Conservation (phyloP, 2,113 vertebrate species). For the Porphyrio hochstetteri region DNA sequence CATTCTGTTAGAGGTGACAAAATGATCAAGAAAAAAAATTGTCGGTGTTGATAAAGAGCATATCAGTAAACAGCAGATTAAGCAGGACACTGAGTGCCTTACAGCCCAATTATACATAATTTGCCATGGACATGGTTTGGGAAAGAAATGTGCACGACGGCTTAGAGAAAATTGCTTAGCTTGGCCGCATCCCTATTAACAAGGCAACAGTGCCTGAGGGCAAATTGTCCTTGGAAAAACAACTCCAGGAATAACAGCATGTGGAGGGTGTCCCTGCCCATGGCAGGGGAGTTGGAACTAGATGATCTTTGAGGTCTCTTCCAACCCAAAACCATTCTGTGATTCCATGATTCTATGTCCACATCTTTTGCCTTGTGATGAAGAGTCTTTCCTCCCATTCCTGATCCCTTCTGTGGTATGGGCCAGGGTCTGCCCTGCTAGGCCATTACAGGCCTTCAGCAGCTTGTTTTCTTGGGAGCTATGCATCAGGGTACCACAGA, state of each 20-base stretch:
- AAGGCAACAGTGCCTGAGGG: conserved; percentile 10
- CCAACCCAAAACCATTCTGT: too few species aligned
- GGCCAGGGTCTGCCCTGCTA: background rate
- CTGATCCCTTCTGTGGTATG: background rate
- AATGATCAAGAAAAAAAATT: conserved; percentile 12
- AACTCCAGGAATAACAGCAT: background rate
- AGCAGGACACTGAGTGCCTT: conserved; percentile 37
- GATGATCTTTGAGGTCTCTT: too few species aligned
- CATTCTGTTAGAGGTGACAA: conserved; percentile 52
- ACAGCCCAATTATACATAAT: conserved; percentile 54
- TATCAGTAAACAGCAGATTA: conserved; percentile 60
- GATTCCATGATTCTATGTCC: background rate
- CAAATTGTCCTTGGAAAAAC: conserved; percentile 49
- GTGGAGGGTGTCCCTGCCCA: too few species aligned
- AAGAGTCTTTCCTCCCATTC: background rate
- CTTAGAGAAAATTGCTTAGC: conserved; percentile 59
- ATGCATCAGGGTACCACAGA: background rate
- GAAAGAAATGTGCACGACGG: conserved; percentile 35
- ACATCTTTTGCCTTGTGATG: background rate
- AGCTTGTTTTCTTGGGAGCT: background rate
- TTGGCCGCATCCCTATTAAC: conserved; percentile 48
- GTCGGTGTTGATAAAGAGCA: conserved; percentile 32
- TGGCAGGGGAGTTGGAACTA: too few species aligned
- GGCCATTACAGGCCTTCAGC: background rate
- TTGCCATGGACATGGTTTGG: conserved; percentile 52